Conservation (phyloP, 2,888 invertebrate species). For the Eilema depressum region DNA sequence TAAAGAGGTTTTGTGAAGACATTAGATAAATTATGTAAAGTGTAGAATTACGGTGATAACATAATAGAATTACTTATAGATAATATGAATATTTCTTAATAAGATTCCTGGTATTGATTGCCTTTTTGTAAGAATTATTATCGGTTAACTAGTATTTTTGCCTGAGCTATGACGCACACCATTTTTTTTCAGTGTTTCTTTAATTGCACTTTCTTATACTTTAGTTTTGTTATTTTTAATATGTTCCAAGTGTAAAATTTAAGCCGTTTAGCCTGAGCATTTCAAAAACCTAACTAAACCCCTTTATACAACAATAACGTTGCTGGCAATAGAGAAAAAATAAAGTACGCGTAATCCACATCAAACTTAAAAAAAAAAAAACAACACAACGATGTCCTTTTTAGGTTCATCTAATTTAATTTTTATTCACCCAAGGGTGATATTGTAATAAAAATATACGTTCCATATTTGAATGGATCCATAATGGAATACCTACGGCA, state of each 20-base stretch:
- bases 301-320: neutral
- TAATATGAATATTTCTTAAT: neutral
- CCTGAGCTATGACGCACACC: neutral
- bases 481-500: conserved; percentile 46
- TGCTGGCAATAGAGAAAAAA: neutral
- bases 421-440: conserved; percentile 43
- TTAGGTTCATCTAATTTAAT: conserved; percentile 45
- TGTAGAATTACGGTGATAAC: neutral
- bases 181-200: neutral
- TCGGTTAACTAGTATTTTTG: neutral
- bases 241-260: neutral
- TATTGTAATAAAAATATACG: conserved; percentile 30
- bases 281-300: neutral
- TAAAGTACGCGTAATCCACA: neutral
- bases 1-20: neutral
- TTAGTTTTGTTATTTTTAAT: neutral
- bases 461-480: conserved; percentile 48
- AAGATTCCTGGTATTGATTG: neutral
- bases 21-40: neutral
- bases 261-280: neutral
- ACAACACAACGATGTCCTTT: conserved; percentile 11
- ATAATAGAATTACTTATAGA: neutral
- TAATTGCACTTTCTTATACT: no score
- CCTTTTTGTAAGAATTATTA: neutral
- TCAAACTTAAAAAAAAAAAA: conserved; percentile 6